Percentiles rank a stretch among this genome's conserved stretches.
Evolutionary conservation across 1,140 invertebrate species (phyloP).

Genomic region (Brachionus rotundiformis): DNA sequence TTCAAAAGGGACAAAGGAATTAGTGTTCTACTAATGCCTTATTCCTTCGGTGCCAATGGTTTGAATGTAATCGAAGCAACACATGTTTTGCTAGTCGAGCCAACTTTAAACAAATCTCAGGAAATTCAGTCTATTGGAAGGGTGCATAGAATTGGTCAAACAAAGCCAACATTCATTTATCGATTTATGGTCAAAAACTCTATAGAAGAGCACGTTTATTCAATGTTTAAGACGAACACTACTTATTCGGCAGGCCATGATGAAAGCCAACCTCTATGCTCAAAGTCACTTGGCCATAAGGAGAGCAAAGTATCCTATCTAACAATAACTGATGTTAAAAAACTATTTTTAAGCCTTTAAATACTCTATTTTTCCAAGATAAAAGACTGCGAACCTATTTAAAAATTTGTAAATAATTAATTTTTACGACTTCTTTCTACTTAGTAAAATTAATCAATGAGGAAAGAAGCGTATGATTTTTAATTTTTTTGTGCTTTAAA

Average conservation of each 20-base stretch:
- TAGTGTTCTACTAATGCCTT: conserved; percentile 71
- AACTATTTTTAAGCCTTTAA: conserved; percentile 25
- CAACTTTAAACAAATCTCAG: conserved; percentile 73
- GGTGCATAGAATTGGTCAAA: conserved; percentile 78
- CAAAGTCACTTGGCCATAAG: not conserved
- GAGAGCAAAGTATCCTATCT: not conserved
- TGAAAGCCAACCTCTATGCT: not conserved
- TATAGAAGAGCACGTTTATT: conserved; percentile 72
- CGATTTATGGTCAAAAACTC: conserved; percentile 72
- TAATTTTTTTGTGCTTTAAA: not conserved
- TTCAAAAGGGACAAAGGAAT: conserved; percentile 60
- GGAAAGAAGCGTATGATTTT: not conserved
- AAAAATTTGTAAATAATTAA: conserved; percentile 3
- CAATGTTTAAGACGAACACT: conserved; percentile 54
- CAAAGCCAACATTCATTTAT: conserved; percentile 70
- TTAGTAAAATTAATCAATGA: not conserved
- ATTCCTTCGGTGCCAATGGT: conserved; percentile 74
- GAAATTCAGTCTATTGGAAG: conserved; percentile 77
- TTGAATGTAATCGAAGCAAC: conserved; percentile 78
- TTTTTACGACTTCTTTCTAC: not conserved
- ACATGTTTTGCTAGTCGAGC: conserved; percentile 76
- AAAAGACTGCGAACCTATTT: not conserved
- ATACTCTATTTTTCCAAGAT: not conserved
- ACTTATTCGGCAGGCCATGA: not conserved
- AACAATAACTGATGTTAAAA: conserved; percentile 5